Conservation (phyloP, 2,797 vertebrate genomes). For the Spea hammondii region DNA sequence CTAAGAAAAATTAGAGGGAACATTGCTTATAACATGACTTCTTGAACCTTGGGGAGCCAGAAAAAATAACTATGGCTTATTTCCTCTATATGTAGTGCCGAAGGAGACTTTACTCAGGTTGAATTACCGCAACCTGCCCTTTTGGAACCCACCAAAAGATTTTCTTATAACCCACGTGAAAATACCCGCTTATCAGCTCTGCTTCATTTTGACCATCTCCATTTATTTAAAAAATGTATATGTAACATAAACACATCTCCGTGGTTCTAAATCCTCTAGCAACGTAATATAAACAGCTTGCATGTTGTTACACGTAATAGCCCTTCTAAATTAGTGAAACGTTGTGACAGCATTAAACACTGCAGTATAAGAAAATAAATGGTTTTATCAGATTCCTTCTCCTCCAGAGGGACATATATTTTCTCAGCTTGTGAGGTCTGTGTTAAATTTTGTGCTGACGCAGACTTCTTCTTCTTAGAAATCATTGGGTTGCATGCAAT, state of each 20-base stretch:
- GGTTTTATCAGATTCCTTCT: conserved; percentile 15
- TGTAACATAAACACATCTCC: conserved; percentile 3
- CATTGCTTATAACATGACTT: no score
- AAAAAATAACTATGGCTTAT: no score
- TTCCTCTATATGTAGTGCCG: no score
- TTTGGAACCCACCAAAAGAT: no score
- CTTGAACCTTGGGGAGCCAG: no score
- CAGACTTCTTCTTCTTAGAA: background rate
- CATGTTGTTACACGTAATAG: background rate
- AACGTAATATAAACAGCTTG: conserved; percentile 9
- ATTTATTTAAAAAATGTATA: background rate
- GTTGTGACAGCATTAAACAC: background rate
- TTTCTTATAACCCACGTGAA: no score
- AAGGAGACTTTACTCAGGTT: no score
- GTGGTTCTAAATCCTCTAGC: background rate
- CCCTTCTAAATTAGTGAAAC: background rate
- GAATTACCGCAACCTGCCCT: no score
- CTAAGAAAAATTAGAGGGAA: no score
- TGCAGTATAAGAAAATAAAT: conserved; percentile 18
- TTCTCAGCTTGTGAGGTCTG: conserved; percentile 22
- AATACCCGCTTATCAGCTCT: no score
- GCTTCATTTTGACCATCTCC: background rate
- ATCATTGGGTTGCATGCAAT: no score
- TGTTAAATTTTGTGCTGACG: conserved; percentile 19
- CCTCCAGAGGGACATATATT: background rate